Evolutionary conservation across 2,888 invertebrate species (phyloP).

Genomic region (Himalopsyche tibetana): DNA sequence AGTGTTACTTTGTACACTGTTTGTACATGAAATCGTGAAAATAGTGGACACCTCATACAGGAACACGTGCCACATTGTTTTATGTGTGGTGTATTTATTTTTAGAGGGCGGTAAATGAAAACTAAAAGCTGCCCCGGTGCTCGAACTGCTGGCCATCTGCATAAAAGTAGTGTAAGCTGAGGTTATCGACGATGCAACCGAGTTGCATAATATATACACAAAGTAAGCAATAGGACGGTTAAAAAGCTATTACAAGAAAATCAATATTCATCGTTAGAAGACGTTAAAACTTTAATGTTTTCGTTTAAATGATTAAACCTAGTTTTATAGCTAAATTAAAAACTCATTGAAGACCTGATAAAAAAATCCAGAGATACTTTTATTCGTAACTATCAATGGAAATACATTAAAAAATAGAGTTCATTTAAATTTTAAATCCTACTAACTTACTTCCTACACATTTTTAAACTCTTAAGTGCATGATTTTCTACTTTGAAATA

Average conservation of each 20-base stretch:
- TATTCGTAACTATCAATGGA: no score
- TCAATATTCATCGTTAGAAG: background rate
- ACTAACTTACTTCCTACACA: no score
- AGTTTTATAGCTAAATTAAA: no score
- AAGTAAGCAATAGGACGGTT: background rate
- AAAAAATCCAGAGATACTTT: no score
- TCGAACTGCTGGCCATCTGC: conserved; percentile 13
- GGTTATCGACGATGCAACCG: conserved; percentile 1
- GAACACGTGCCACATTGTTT: conserved; percentile 32
- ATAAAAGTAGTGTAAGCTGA: background rate
- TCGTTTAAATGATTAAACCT: no score
- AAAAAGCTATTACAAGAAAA: background rate
- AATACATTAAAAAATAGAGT: no score
- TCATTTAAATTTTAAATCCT: no score
- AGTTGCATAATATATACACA: conserved; percentile 26
- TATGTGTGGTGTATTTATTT: conserved; percentile 17
- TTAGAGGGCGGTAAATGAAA: conserved; percentile 35
- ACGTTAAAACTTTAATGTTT: background rate
- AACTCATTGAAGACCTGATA: no score
- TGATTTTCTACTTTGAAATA: no score
- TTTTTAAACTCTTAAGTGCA: no score
- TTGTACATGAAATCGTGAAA: no score
- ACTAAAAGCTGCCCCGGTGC: conserved; percentile 6
- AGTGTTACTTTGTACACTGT: no score
- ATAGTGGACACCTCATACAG: background rate